These are phyloP conservation scores for Podocnemis expansa DNA, from an alignment of 2,113 vertebrate genomes.

Conservation along the genomic window DNA sequence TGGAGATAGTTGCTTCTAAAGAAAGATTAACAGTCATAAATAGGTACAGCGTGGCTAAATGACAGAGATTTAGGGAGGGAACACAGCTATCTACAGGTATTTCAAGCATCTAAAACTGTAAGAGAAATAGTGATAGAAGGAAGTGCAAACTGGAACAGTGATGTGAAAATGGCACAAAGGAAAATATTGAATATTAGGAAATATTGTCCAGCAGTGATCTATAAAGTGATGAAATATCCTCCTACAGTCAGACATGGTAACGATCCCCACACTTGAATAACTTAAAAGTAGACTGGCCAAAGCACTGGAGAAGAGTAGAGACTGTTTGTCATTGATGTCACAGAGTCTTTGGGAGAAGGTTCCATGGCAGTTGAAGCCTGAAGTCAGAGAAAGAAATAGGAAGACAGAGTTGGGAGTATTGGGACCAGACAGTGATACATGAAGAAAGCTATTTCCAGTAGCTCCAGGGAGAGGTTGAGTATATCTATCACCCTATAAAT, in stretches of 20 bases:
- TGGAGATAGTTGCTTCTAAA: not conserved
- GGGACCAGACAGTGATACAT: accelerated
- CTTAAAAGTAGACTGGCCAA: not conserved
- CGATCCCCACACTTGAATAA: not conserved
- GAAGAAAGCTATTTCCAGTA: not conserved
- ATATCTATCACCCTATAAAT: not conserved
- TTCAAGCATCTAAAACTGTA: not conserved
- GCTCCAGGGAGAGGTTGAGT: accelerated
- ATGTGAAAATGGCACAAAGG: not conserved
- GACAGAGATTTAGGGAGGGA: not conserved
- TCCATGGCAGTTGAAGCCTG: not conserved
- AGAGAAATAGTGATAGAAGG: not conserved
- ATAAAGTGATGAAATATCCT: not conserved
- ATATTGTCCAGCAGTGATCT: not conserved
- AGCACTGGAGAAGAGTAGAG: not conserved
- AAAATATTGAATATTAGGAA: not conserved
- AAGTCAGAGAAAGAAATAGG: not conserved
- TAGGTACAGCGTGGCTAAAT: not conserved
- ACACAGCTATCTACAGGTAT: not conserved
- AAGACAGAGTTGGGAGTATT: not conserved
- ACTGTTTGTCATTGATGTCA: too few species aligned
- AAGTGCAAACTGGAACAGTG: not conserved
- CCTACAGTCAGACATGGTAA: not conserved
- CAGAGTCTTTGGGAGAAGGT: accelerated
- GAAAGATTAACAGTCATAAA: not conserved